Percentiles rank a stretch among this genome's conserved stretches.
These are phyloP conservation scores for Pleuronectes platessa DNA, from an alignment of 2,113 vertebrate species.

Conservation along the genomic window DNA sequence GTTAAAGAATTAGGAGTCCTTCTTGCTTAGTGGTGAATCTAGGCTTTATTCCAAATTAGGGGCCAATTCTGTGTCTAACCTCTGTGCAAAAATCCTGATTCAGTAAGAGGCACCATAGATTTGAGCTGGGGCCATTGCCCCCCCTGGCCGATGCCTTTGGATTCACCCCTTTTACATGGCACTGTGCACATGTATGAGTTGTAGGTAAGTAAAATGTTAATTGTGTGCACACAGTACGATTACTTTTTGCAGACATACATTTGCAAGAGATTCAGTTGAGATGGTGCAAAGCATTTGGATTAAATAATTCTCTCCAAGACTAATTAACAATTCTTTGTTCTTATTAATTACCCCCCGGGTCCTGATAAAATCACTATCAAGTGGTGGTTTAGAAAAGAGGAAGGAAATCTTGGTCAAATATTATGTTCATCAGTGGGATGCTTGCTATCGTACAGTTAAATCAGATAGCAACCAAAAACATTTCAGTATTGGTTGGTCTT, in stretches of 20 bases:
- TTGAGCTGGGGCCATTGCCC: too few species aligned
- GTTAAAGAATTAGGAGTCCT: background rate
- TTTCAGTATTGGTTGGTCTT: background rate
- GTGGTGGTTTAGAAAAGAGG: constrained; percentile 2
- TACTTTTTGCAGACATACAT: constrained; percentile 7
- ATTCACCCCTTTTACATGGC: background rate
- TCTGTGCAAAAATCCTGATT: too few species aligned
- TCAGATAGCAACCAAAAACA: background rate
- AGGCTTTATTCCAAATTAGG: background rate
- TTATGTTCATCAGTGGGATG: background rate
- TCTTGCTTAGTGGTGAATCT: background rate
- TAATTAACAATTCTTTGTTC: constrained; percentile 39
- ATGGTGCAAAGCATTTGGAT: background rate
- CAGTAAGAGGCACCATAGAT: too few species aligned
- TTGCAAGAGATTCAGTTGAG: background rate
- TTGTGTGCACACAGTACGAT: constrained; percentile 2
- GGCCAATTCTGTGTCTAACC: too few species aligned
- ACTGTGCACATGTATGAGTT: background rate
- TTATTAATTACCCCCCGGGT: constrained; percentile 30
- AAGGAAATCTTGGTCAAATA: background rate
- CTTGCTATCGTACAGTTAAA: background rate
- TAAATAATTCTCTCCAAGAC: constrained; percentile 10
- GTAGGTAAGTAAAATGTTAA: background rate
- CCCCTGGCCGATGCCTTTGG: too few species aligned
- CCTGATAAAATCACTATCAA: background rate